Percentiles rank a stretch among this genome's conserved stretches.
phyloP scores from a whole-genome alignment of 2,113 vertebrate genomes.

The Megaceryle torquata region DNA sequence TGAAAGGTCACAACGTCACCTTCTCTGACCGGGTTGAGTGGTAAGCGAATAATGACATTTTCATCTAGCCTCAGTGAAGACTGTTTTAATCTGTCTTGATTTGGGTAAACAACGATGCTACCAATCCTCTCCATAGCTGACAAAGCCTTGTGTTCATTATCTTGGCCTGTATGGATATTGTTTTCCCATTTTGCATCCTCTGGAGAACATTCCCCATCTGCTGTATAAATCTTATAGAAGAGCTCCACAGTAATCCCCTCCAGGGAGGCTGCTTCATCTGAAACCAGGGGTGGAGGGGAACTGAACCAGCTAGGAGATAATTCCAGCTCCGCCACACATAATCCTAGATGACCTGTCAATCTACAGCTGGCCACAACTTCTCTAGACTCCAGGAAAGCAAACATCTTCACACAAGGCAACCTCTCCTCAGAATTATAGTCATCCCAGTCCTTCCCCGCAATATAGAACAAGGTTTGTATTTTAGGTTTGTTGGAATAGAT shows the following conservation, averaged over 20 bases:
- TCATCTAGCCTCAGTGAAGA: constrained; percentile 82
- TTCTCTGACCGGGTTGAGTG: constrained; percentile 84
- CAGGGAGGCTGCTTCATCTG: constrained; percentile 64
- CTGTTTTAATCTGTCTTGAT: constrained; percentile 74
- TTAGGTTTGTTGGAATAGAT: constrained; percentile 85
- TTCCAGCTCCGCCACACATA: constrained; percentile 90
- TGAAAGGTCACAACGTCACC: constrained; percentile 86
- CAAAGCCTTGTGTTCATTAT: constrained; percentile 61
- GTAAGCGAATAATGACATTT: constrained; percentile 83
- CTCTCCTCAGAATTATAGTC: constrained; percentile 65
- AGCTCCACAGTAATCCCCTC: constrained; percentile 84
- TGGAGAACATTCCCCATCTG: constrained; percentile 80
- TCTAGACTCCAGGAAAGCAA: constrained; percentile 82
- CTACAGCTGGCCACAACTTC: constrained; percentile 85
- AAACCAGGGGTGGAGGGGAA: constrained; percentile 68
- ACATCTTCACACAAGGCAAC: constrained; percentile 87
- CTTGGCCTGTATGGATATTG: constrained; percentile 73
- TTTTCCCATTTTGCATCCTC: constrained; percentile 79
- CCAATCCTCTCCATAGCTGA: constrained; percentile 80
- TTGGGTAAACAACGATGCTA: constrained; percentile 81
- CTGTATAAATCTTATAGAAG: constrained; percentile 83
- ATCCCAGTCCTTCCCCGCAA: constrained; percentile 88
- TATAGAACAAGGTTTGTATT: constrained; percentile 90
- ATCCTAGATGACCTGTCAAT: constrained; percentile 84
- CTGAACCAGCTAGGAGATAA: constrained; percentile 89